Conservation (phyloP, 2,113 vertebrate genomes). For the Passerina amoena region DNA sequence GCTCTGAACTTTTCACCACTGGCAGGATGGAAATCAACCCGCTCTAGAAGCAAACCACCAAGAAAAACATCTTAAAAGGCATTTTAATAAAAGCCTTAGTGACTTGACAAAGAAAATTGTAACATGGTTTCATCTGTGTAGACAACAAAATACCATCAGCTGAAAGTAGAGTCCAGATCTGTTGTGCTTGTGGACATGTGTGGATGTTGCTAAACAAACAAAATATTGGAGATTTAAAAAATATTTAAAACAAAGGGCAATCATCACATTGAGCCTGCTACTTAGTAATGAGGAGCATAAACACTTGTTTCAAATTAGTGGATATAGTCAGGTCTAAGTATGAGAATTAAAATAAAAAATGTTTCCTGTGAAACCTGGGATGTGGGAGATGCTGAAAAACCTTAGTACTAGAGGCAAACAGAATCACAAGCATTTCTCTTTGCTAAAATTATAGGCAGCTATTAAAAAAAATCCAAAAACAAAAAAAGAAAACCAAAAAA, state of each 20-base stretch:
- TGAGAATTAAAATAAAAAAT: neutral
- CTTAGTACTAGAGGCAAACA: neutral
- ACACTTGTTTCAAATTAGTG: neutral
- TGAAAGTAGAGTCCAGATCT: neutral
- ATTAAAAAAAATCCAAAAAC: too few species aligned
- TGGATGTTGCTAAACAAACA: neutral
- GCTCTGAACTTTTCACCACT: neutral
- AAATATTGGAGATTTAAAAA: neutral
- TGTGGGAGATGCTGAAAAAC: fast-evolving
- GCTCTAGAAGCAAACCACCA: neutral
- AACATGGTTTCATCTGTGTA: neutral
- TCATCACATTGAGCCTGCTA: neutral
- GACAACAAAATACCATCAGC: neutral
- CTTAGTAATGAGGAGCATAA: neutral
- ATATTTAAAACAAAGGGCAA: neutral
- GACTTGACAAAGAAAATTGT: neutral
- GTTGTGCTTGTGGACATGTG: fast-evolving
- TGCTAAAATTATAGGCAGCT: neutral
- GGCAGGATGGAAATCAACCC: neutral
- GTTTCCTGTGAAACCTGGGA: neutral
- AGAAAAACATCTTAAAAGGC: neutral
- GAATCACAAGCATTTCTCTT: fast-evolving
- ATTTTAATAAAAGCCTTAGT: neutral
- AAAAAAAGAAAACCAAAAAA: too few species aligned
- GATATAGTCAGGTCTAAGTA: neutral